phyloP scores from a whole-genome alignment of 1,140 invertebrate species.

The Oreohelix idahoensis region DNA sequence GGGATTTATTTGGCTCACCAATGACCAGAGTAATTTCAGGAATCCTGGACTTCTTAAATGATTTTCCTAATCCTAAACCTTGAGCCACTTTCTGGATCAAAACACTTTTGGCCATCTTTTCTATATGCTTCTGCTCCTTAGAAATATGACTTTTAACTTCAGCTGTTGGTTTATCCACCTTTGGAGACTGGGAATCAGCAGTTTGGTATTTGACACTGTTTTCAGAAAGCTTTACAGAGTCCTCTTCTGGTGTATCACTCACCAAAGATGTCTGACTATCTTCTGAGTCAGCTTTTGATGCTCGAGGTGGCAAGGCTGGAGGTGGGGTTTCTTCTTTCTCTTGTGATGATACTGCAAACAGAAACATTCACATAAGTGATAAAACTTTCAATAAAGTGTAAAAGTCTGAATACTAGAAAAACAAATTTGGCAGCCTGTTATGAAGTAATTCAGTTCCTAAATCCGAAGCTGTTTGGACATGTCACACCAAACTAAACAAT shows the following conservation, averaged over 20 bases:
- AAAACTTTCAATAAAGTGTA: no score
- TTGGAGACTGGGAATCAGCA: neutral
- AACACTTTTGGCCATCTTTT: neutral
- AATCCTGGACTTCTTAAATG: slow-evolving; percentile 4
- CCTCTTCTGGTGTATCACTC: neutral
- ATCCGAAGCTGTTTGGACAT: no score
- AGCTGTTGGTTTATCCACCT: neutral
- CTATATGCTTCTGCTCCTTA: slow-evolving; percentile 10
- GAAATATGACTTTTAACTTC: neutral
- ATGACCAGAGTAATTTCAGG: neutral
- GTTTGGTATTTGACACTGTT: neutral
- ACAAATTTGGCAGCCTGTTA: no score
- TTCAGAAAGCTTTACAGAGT: neutral
- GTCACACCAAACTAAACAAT: no score
- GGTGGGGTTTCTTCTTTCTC: slow-evolving; percentile 46
- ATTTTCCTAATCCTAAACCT: slow-evolving; percentile 8
- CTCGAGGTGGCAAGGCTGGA: slow-evolving; percentile 51
- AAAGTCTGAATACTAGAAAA: no score
- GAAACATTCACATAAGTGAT: no score
- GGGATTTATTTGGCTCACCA: neutral
- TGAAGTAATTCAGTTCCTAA: no score
- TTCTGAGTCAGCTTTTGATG: slow-evolving; percentile 12
- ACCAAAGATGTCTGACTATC: neutral
- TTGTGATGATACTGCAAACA: no score
- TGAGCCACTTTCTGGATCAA: slow-evolving; percentile 25